These are phyloP conservation scores for Dicycla oo DNA, from an alignment of 2,888 invertebrate species.

Conservation along the genomic window DNA sequence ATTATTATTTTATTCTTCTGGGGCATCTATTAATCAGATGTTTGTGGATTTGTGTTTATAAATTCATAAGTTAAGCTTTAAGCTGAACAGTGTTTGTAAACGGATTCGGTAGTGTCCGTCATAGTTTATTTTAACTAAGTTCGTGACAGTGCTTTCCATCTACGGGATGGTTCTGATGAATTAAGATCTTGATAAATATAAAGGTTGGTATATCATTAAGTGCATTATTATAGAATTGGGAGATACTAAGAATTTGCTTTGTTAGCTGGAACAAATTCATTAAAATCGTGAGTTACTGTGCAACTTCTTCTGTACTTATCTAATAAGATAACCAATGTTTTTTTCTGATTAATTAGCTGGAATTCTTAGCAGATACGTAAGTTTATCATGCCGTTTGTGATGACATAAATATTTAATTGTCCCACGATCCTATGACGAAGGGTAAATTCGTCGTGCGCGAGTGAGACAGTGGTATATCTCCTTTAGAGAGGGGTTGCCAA, in stretches of 20 bases:
- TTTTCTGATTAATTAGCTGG: conserved; percentile 12
- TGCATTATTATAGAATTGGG: neutral
- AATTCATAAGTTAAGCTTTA: conserved; percentile 46
- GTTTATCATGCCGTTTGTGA: conserved; percentile 71
- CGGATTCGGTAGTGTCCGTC: conserved; percentile 79
- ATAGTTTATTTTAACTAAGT: conserved; percentile 81
- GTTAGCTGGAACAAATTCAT: conserved; percentile 1
- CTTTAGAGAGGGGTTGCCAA: conserved; percentile 84
- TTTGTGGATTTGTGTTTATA: conserved; percentile 74
- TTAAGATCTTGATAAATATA: conserved; percentile 78
- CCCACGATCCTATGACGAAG: conserved; percentile 83
- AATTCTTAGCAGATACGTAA: conserved; percentile 47
- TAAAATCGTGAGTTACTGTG: neutral
- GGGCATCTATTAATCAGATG: conserved; percentile 66
- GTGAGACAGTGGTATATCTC: conserved; percentile 78
- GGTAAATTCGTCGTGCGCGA: conserved; percentile 80
- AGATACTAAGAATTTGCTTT: neutral
- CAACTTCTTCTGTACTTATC: neutral
- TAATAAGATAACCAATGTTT: neutral
- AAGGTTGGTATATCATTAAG: conserved; percentile 72
- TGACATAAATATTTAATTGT: conserved; percentile 89
- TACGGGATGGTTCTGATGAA: conserved; percentile 81
- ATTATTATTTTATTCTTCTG: conserved; percentile 66
- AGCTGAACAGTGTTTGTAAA: conserved; percentile 75
- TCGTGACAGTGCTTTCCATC: conserved; percentile 81